These are phyloP conservation scores for Tenthredo notha DNA, from an alignment of 2,888 invertebrate species.

Conservation along the genomic window DNA sequence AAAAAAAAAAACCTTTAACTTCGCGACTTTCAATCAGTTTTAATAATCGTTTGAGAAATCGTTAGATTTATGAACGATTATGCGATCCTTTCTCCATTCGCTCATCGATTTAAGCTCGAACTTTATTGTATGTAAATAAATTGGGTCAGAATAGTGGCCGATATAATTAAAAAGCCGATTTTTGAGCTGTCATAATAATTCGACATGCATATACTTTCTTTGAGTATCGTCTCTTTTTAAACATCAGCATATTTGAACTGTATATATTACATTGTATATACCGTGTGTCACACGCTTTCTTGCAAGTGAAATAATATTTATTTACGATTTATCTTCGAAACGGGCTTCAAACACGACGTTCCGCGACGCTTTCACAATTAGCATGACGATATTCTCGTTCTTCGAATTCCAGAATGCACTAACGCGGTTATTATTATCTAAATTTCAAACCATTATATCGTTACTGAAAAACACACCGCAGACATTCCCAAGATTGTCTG, in stretches of 20 bases:
- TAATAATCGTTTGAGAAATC: constrained; percentile 13
- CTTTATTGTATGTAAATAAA: neutral
- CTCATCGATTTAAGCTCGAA: neutral
- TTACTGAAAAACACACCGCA: neutral
- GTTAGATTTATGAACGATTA: neutral
- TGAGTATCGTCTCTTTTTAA: neutral
- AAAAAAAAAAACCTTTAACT: neutral
- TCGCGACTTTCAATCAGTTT: neutral
- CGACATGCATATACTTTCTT: neutral
- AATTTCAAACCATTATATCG: neutral
- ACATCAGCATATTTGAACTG: neutral
- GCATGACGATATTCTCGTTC: neutral
- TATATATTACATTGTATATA: neutral
- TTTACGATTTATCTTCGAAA: neutral
- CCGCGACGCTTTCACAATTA: constrained; percentile 37
- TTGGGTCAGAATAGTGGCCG: neutral
- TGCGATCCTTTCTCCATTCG: neutral
- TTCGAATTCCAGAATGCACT: neutral
- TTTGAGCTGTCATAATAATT: neutral
- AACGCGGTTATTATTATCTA: neutral
- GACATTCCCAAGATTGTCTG: neutral
- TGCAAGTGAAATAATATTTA: neutral
- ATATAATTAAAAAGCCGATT: neutral
- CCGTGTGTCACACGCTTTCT: neutral
- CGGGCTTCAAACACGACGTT: neutral